Evolutionary conservation across 2,888 invertebrate species (phyloP), one percentile per base, ranked within the genome.

Genomic region (Himalopsyche tibetana): DNA sequence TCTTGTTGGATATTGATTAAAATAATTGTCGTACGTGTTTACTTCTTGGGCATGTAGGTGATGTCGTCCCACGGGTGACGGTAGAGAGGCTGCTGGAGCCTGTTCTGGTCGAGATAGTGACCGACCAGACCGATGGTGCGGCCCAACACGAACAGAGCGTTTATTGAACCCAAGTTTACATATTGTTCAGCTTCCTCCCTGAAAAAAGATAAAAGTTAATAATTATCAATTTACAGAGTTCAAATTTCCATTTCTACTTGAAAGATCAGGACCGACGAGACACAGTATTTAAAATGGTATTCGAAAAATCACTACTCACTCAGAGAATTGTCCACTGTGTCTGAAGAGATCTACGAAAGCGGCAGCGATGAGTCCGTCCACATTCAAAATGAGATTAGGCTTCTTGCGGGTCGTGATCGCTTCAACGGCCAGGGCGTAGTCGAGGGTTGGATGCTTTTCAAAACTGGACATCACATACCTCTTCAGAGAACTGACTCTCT

Each of bases 61-160:
- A 99, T 99, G 91, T 99, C 99, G 91, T 99, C 99, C 99, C 99
- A 99, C 0, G 99, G 99, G 93, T 99, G 99, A 89, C 99, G 96
- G 93, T 99, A 99, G 5, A 99, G 94, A 9, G 99, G 99, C 93
- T 99, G 99, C 91, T 99, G 99, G 93, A 99, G 95, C 89, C 99
- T 94, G 93, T 98, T 99, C 94, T 99, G 99, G 93, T 99, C 99
- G 94, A 99, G 96, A 92, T 96, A 99, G 91, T 99, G 99, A 19
- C 99, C 99, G 89, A 99, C 98, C 90, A 99, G 99, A 74, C 99
- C 99, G 93, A 99, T 98, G 90, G 98, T 99, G 89, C 99, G 95
- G 11, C 99, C 99, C 51, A 99, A 94, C 5, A 99, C 99, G 93
- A 99, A 99, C 83, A 99, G 94, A 1, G 99, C 99, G 92, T 99